phyloP scores from a whole-genome alignment of 2,888 invertebrate species.

The Drosophila phalerata region DNA sequence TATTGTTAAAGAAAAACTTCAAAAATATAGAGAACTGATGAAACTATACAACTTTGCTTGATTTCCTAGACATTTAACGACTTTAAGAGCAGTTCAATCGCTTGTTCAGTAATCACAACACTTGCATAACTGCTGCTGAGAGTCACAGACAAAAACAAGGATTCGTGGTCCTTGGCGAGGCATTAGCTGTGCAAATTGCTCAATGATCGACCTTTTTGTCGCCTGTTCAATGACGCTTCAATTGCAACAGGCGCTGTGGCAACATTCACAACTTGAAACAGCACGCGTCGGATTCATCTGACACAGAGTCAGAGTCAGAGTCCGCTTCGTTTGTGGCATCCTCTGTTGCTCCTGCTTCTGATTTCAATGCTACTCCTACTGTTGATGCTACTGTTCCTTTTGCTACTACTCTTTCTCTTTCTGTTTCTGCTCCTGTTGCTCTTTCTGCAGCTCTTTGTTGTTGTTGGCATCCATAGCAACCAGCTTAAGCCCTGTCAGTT shows the following conservation, averaged over 20 bases:
- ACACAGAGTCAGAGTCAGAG: background rate
- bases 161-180: slow-evolving; percentile 29
- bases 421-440: background rate
- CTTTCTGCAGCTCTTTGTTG: slow-evolving; percentile 22
- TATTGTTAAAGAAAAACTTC: too few relatives aligned
- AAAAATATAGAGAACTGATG: too few relatives aligned
- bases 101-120: slow-evolving; percentile 1
- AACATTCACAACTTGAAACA: slow-evolving; percentile 28
- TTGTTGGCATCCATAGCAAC: slow-evolving; percentile 19
- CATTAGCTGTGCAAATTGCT: slow-evolving; percentile 57
- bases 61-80: background rate
- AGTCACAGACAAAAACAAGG: slow-evolving; percentile 9
- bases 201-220: slow-evolving; percentile 65
- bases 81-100: slow-evolving; percentile 3
- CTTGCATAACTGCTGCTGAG: background rate
- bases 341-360: background rate
- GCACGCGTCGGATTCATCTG: slow-evolving; percentile 53
- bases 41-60: too few relatives aligned
- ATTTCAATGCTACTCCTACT: background rate
- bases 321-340: background rate
- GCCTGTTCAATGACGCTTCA: slow-evolving; percentile 64
- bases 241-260: slow-evolving; percentile 52
- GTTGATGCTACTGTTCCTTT: background rate
- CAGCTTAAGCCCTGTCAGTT: slow-evolving; percentile 72
- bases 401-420: background rate